Base-by-base conservation (phyloP, 2,113 vertebrate genomes). In the Alaudala cheleensis region DNA sequence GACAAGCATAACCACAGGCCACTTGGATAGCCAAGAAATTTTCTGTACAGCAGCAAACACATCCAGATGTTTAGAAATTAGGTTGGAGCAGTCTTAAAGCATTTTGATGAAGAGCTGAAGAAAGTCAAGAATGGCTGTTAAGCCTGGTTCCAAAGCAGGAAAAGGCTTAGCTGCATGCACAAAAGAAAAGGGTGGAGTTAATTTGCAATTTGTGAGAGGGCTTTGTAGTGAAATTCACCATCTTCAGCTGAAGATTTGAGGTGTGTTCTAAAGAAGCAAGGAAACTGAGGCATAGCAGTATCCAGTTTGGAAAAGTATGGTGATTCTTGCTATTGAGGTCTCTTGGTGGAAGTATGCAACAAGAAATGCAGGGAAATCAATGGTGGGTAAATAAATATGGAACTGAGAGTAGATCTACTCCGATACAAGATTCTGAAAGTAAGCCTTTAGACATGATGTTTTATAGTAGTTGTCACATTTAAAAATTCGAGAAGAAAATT, bases 341-440 rank as follows among this genome's bases (percentile, higher is more conserved):
- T 67, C 29, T 74, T 67, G 10, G 26, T 54, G 13, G 25, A 67
- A 60, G 21, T 49, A 79, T 1, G 5, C 6, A 47, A 40, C 33
- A 65, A 45, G 11, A 86, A 82, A 86, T 12, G 1, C 5, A 40
- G 3, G 25, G 4, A 71, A 88, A 69, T 60, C 9, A 67, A 33
- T 2, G 25, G 23, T 26, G 11, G 66, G 34, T 51, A 72, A 81
- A 12, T 50, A 39, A 84, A 51, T 71, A 49, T 20, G 23, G 22
- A 86, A 77, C 14, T 49, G 16, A 77, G 14, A 73, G 10, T 37
- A 76, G 29, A 29, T 67, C 14, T 50, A 25, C 5, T 34, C 39
- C 0, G 0, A 31, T 14, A 24, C 0, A 4, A 53, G 17, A 60
- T 60, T 58, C 16, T 39, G 37, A 42, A 81, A 78, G 47, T 24